Conservation (phyloP, 2,797 vertebrate species). For the Myoxocephalus aenaeus region DNA sequence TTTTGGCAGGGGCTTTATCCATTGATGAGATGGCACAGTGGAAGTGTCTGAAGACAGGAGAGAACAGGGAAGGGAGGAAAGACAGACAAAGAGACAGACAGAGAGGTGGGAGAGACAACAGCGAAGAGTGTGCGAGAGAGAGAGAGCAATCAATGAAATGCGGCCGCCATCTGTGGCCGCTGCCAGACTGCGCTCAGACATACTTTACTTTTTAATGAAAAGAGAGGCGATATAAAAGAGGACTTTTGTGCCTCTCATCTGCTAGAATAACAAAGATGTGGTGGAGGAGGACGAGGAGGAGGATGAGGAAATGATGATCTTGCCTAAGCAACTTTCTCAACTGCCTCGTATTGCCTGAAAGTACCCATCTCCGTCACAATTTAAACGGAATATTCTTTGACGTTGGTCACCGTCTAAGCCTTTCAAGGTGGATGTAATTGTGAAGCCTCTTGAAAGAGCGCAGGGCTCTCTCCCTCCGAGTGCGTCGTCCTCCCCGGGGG, state of each 20-base stretch:
- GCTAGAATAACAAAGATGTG: constrained; percentile 54
- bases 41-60: constrained; percentile 31
- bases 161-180: constrained; percentile 47
- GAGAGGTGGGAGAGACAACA: constrained; percentile 3
- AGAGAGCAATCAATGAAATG: constrained; percentile 49
- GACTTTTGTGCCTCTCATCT: constrained; percentile 38
- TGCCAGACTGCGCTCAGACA: constrained; percentile 52
- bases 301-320: constrained; percentile 20
- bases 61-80: background rate
- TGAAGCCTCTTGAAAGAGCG: constrained; percentile 31
- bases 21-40: constrained; percentile 61
- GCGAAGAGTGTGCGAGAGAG: background rate
- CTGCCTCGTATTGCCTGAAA: constrained; percentile 15
- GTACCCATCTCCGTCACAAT: constrained; percentile 6
- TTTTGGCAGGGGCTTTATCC: constrained; percentile 66
- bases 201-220: constrained; percentile 66
- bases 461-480: constrained; percentile 23
- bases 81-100: constrained; percentile 27
- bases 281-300: background rate
- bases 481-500: constrained; percentile 44
- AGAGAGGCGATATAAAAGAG: constrained; percentile 37
- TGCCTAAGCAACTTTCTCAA: constrained; percentile 29
- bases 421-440: constrained; percentile 35
- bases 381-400: background rate
- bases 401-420: background rate